Base-by-base conservation (phyloP, 1,140 invertebrate species). In the Drosophila lini region DNA sequence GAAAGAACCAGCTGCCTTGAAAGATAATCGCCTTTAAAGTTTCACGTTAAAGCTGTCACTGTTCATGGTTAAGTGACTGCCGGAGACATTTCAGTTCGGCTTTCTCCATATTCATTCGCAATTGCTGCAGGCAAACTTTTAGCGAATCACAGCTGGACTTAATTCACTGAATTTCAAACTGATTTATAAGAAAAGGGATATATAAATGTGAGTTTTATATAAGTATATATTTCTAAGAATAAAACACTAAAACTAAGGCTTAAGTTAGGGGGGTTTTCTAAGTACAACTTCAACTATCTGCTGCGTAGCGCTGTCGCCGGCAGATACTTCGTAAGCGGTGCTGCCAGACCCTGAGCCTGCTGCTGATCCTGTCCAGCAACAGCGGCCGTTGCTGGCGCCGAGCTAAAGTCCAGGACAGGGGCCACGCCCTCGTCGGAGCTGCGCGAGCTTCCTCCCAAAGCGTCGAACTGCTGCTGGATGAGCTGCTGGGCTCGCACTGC, bases 351-450 rank as follows among this genome's bases (percentile, higher is more conserved):
- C 55, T 63, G 61, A 11, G 25, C 32, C n/a, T 57, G 61, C 11
- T 48, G 63, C 19, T 60, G 38, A 3, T 47, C 34, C 45, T 64
- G 73, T 3, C 9, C 22, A n/a, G 45, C 64, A 1, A 13, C 36
- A 0, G 22, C 59, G 38, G n/a, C 48, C 10, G 57, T 3, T 8
- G 15, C 53, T 10, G 75, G 75, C 3, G 78, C 64, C 4, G 81
- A 90, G 65, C 75, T 90, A 10, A 90, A 90, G 56, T 90, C 84
- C 8, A 90, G 44, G 6, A 90, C 85, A 0, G 85, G 85, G 3
- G 85, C 85, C 41, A 90, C 76, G n/a, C 85, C 85, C 65, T 90
- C 85, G 34, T 90, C 78, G 6, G 78, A 90, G 47, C 71, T 85
- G 47, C 59, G 85, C 1, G 85, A 81, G 38, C 75, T 85, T 40